Evolutionary conservation across 1,140 invertebrate species (phyloP), one percentile per base, ranked within the genome.

Genomic region (Drosophila parvula): DNA sequence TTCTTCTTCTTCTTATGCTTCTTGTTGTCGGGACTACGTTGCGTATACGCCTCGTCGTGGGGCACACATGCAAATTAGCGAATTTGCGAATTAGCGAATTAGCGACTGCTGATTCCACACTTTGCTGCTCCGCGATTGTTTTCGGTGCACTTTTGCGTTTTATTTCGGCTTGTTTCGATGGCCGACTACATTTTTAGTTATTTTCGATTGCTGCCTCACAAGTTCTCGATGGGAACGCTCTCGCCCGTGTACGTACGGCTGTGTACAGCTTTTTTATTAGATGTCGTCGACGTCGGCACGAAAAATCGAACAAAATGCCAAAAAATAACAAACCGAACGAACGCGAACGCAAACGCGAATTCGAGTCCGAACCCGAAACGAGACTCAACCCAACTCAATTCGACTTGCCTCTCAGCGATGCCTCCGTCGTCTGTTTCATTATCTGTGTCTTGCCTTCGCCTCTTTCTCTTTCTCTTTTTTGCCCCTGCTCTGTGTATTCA

Each of bases 291-390:
- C 74, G 79, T 61, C 79, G 70, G 57, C 67, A 76, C 57, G 71
- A 89, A 78, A 88, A 89, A 89, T 90, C 84, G 84, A 89, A 89
- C 84, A 89, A 90, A 89, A 89, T 84, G 74, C 84, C 81, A 84
- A 88, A 89, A 89, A 89, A 78, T 65, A 86, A 85, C 83, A 85
- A 85, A 88, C 79, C 79, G 81, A 84, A 78, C 77, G 77, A 65
- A 50, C 32, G 63, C 68, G 78, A 80, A 62, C 61, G 75, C 65
- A 62, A 80, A 62, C 53, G 57, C 81, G 78, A 80, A 69, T 57
- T 45, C 61, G 75, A 82, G 81, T 74, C 75, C 73, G 56, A 83
- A 80, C 59, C 77, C 65, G 61, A 81, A 81, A 81, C 63, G 57
- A 85, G 73, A 86, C 83, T 79, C 62, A 64, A 62, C 79, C 61